Conservation (phyloP, 2,113 vertebrate genomes). For the Phalacrocorax aristotelis region DNA sequence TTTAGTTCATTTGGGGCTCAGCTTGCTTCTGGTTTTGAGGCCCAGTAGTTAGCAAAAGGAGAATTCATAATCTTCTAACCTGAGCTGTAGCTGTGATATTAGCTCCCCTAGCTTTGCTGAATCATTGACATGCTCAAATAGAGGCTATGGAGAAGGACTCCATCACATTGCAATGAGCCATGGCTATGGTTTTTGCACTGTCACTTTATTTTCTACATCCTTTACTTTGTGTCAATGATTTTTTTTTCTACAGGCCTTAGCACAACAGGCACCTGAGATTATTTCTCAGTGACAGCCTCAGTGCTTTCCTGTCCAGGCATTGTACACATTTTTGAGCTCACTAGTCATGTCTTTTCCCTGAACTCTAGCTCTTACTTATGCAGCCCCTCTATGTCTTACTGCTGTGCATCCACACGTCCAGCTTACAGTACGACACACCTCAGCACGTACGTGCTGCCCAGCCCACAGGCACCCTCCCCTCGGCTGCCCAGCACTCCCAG, state of each 20-base stretch:
- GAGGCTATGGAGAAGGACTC: background rate
- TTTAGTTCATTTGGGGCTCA: background rate
- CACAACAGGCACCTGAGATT: background rate
- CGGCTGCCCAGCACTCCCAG: background rate
- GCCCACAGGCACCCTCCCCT: background rate
- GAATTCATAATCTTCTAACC: background rate
- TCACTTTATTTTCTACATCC: background rate
- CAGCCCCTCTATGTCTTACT: accelerated
- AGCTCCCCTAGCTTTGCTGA: background rate
- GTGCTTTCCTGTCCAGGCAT: background rate
- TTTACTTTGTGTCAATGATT: background rate
- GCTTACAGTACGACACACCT: accelerated
- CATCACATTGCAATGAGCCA: background rate
- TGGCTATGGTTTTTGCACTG: background rate
- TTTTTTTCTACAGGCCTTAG: background rate
- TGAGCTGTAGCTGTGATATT: background rate
- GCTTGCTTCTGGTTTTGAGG: background rate
- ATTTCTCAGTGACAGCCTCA: background rate
- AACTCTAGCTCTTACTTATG: background rate
- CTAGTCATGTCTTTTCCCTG: background rate
- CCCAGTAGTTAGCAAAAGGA: background rate
- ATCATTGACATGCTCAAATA: background rate
- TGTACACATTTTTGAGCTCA: background rate
- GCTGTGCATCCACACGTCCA: background rate
- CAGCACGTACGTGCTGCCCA: background rate